These are phyloP conservation scores for Microtus oregoni DNA, from an alignment of 2,113 vertebrate genomes.

Conservation along the genomic window DNA sequence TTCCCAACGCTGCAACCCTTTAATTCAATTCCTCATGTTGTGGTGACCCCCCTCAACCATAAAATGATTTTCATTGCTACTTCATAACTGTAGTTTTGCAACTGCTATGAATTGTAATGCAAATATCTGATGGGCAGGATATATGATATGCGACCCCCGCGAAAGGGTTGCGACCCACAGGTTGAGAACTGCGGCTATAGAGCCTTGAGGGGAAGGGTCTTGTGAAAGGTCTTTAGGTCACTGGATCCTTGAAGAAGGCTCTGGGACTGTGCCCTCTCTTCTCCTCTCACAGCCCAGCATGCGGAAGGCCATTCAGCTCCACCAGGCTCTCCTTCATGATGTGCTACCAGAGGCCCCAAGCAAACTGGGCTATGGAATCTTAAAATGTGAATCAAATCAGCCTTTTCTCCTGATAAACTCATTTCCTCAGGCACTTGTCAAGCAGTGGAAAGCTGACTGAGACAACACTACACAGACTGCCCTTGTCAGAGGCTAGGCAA, in stretches of 20 bases:
- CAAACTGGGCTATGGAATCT: neutral
- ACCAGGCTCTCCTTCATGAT: neutral
- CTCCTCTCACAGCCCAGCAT: neutral
- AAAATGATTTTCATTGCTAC: neutral
- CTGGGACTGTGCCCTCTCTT: neutral
- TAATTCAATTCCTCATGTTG: neutral
- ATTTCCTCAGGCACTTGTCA: too few species aligned
- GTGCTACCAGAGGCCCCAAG: neutral
- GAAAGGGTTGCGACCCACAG: neutral
- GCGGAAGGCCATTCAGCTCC: neutral
- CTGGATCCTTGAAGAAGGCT: neutral
- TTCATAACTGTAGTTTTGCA: neutral
- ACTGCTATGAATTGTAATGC: neutral
- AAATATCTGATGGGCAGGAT: neutral
- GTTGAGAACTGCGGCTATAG: neutral
- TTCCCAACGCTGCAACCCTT: neutral
- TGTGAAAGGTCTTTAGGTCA: too few species aligned
- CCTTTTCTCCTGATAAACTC: neutral
- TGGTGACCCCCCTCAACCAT: neutral
- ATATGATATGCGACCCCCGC: neutral
- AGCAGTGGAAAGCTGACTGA: neutral
- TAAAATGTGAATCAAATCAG: neutral
- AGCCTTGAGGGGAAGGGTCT: neutral
- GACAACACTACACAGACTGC: neutral
- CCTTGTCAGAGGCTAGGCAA: neutral